Evolutionary conservation across 37 sponge, comb jelly and placozoan genomes (phyloP).

Genomic region (Oopsacas minuta): DNA sequence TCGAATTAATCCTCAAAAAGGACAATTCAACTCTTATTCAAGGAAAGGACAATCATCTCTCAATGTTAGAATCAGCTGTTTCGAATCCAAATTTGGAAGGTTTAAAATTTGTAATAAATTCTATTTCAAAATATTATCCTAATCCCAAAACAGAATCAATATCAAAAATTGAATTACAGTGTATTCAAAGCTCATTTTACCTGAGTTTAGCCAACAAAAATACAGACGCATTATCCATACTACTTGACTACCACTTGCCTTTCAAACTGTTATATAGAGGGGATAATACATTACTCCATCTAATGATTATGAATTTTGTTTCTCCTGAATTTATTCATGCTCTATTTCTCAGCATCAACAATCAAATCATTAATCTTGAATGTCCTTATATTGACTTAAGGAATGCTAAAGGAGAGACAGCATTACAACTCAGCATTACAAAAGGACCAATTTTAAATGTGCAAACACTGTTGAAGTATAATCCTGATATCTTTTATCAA

Average conservation of each 20-base stretch:
- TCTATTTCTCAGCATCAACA: not conserved
- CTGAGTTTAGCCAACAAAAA: not conserved
- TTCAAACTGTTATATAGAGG: not conserved
- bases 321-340: not conserved
- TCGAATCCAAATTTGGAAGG: not conserved
- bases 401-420: not conserved
- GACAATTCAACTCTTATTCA: not conserved
- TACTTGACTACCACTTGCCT: not conserved
- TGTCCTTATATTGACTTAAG: not conserved
- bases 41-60: not conserved
- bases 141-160: not conserved
- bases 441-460: not conserved
- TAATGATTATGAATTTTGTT: not conserved
- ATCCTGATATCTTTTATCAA: not conserved
- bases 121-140: not conserved
- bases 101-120: not conserved
- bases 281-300: not conserved
- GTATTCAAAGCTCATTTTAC: not conserved
- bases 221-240: not conserved
- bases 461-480: not conserved
- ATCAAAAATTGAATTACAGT: not conserved
- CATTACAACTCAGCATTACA: not conserved
- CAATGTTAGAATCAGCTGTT: not conserved
- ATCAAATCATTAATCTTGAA: not conserved
- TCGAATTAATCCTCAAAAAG: not conserved